Base-by-base conservation (phyloP, 2,888 invertebrate species). In the Loripinus fragilis region DNA sequence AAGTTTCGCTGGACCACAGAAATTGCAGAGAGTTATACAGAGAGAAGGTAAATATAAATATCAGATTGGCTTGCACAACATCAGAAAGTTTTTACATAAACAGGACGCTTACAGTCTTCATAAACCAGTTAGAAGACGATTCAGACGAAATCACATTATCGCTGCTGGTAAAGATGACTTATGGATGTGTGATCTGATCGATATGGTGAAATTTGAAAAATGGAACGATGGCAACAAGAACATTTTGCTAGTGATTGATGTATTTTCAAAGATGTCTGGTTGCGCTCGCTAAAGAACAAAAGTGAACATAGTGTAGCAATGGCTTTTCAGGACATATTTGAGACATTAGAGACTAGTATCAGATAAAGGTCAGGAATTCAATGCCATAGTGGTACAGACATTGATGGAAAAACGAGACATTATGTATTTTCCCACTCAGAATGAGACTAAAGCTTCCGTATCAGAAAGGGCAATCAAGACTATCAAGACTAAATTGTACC, bases 121-220 rank as follows among this genome's bases (percentile, higher is more conserved):
- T 38, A 38, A 38, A 38, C 38, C 38, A 28, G 73, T 68, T 0
- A 52, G 52, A 48, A 60, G 66, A n/a, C 50, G n/a, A 17, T 66
- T 52, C 7, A 35, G 30, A 15, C 68, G 75, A 64, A 67, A 69
- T 15, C 64, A 23, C 12, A 42, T 80, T 0, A 30, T 76, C 0
- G 70, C 75, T 15, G 38, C 67, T 3, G 81, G 81, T 10, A 78
- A 69, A 10, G 76, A 81, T 45, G 76, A 84, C 35, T 73, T 80
- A 17, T 84, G 81, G 73, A 69, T 66, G 64, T 74, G 71, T 10
- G 80, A 83, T 45, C 64, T 80, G 0, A n/a, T n/a, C n/a, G n/a
- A n/a, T n/a, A 82, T 80, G 66, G 85, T 65, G 0, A 80, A 83
- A 50, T 76, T 76, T 67, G 33, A 55, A 2, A 71, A 74, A 25